phyloP scores from a whole-genome alignment of 2,797 vertebrate species.

The Eidolon dupreanum region DNA sequence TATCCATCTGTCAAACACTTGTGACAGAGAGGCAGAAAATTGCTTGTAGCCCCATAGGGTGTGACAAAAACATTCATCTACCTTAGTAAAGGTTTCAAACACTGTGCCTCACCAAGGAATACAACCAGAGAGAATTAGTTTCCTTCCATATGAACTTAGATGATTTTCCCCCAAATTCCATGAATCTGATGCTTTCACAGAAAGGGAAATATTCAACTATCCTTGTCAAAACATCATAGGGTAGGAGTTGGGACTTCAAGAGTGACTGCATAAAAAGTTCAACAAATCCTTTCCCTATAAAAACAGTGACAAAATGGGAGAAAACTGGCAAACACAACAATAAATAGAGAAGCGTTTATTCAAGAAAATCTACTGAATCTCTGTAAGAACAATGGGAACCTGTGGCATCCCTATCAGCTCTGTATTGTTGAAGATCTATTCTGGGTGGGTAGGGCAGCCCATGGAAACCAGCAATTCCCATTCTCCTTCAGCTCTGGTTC shows the following conservation, averaged over 20 bases:
- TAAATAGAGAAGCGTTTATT: background rate
- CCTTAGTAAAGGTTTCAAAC: background rate
- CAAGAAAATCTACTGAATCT: background rate
- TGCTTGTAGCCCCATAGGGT: background rate
- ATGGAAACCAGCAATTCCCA: background rate
- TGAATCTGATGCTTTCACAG: background rate
- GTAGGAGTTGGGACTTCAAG: background rate
- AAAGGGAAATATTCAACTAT: background rate
- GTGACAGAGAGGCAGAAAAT: background rate
- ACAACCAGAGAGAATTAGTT: background rate
- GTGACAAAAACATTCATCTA: background rate
- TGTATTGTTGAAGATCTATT: background rate
- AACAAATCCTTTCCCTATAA: background rate
- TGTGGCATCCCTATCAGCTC: background rate
- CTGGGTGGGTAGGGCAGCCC: background rate
- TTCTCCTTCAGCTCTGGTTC: background rate
- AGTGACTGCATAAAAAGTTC: background rate
- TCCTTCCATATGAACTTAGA: background rate
- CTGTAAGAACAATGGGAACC: background rate
- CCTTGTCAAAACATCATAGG: background rate
- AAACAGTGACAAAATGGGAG: background rate
- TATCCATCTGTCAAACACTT: constrained; percentile 9
- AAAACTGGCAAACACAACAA: background rate
- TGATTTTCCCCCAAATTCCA: background rate
- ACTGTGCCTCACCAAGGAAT: background rate